phyloP scores from a whole-genome alignment of 2,797 vertebrate species.

The Phalloptychus januarius region DNA sequence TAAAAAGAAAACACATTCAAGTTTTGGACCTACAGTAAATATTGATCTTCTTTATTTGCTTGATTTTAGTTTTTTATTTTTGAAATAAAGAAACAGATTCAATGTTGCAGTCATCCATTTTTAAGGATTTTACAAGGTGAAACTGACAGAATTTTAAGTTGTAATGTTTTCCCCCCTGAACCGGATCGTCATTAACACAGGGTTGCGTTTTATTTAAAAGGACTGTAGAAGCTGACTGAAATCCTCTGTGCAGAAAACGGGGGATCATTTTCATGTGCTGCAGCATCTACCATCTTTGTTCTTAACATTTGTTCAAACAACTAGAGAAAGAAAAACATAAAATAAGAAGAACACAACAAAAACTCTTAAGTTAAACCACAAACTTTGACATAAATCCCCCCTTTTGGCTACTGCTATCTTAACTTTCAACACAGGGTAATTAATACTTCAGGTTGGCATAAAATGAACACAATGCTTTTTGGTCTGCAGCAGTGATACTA shows the following conservation, averaged over 20 bases:
- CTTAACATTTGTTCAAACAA: conserved; percentile 30
- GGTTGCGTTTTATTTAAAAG: conserved; percentile 80
- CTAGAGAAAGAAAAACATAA: conserved; percentile 21
- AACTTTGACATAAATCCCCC: conserved; percentile 33
- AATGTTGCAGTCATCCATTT: background rate
- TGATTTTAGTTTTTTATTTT: too few species aligned
- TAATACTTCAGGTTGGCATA: conserved; percentile 58
- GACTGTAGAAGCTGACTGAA: conserved; percentile 63
- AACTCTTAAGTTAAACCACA: conserved; percentile 28
- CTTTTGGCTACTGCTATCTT: conserved; percentile 20
- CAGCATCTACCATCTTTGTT: conserved; percentile 50
- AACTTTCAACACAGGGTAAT: conserved; percentile 47
- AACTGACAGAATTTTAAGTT: background rate
- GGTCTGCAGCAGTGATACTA: conserved; percentile 57
- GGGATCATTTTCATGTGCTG: conserved; percentile 39
- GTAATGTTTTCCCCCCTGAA: conserved; percentile 7
- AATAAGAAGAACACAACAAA: conserved; percentile 28
- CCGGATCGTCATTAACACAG: conserved; percentile 47
- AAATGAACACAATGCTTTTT: conserved; percentile 62
- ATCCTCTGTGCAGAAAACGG: conserved; percentile 56
- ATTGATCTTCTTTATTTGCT: too few species aligned
- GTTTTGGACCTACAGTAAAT: too few species aligned
- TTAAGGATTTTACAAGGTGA: background rate
- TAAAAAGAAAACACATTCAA: too few species aligned
- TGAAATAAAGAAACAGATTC: background rate